phyloP scores from a whole-genome alignment of 2,888 invertebrate genomes.

The Poecilus cupreus region DNA sequence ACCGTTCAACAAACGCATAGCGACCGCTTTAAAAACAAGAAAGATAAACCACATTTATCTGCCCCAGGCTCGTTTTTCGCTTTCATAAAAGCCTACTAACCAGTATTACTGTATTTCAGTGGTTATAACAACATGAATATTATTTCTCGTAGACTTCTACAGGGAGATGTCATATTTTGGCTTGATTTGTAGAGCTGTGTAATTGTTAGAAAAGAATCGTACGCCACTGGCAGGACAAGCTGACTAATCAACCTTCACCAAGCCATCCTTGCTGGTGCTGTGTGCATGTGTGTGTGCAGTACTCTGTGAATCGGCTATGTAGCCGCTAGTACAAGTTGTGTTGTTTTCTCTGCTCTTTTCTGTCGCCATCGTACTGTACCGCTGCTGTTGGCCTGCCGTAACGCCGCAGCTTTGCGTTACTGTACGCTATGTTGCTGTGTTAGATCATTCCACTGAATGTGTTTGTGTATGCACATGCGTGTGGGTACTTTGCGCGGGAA shows the following conservation, averaged over 20 bases:
- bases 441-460: neutral
- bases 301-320: neutral
- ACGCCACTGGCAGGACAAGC: neutral
- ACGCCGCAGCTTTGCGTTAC: neutral
- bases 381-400: neutral
- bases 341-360: neutral
- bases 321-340: neutral
- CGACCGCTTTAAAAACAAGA: too few species aligned
- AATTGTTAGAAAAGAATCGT: neutral
- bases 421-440: neutral
- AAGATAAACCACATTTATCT: too few species aligned
- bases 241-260: conserved; percentile 8
- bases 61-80: too few species aligned
- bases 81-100: too few species aligned
- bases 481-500: conserved; percentile 28
- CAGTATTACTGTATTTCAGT: too few species aligned
- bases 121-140: too few species aligned
- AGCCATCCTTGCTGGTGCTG: neutral
- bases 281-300: neutral
- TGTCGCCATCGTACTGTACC: neutral
- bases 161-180: too few species aligned
- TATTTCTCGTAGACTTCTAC: too few species aligned
- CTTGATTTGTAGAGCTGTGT: too few species aligned
- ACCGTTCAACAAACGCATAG: too few species aligned
- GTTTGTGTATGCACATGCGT: neutral